These are phyloP conservation scores for Sebastes schlegelii DNA, from an alignment of 2,113 vertebrate species.

Conservation along the genomic window DNA sequence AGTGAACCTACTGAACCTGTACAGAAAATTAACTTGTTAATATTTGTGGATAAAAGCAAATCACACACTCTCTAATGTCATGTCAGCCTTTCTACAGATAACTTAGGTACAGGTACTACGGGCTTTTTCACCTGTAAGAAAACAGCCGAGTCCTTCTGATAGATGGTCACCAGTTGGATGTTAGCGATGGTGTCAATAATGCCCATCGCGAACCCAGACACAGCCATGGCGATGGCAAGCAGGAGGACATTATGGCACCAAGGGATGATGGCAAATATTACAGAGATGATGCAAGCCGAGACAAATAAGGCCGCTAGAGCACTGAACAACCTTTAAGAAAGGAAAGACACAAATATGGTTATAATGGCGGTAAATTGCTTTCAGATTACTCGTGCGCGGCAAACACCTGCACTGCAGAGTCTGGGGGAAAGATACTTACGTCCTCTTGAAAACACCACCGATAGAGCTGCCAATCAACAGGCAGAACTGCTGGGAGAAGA, in stretches of 20 bases:
- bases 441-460: slow-evolving; percentile 91
- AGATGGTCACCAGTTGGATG: slow-evolving; percentile 95
- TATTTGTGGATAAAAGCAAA: background rate
- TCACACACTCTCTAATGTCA: too few relatives aligned
- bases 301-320: slow-evolving; percentile 89
- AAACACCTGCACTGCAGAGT: background rate
- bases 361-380: background rate
- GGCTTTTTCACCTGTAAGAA: slow-evolving; percentile 91
- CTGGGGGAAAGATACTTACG: slow-evolving; percentile 84
- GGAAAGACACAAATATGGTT: slow-evolving; percentile 16
- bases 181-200: slow-evolving; percentile 97
- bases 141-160: slow-evolving; percentile 94
- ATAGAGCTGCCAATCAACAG: slow-evolving; percentile 92
- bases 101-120: background rate
- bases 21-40: background rate
- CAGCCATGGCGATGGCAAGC: slow-evolving; percentile 92
- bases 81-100: slow-evolving; percentile 1
- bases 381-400: background rate
- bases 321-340: slow-evolving; percentile 86
- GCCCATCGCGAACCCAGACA: slow-evolving; percentile 96
- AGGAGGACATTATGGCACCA: slow-evolving; percentile 90
- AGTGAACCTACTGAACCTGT: background rate
- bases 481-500: slow-evolving; percentile 97
- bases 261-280: slow-evolving; percentile 95
- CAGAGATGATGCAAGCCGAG: slow-evolving; percentile 90